A percentile compares a stretch with the other conserved stretches of the same genome.
Conservation (phyloP, 1,140 invertebrate species). For the Drosophila mauritiana region DNA sequence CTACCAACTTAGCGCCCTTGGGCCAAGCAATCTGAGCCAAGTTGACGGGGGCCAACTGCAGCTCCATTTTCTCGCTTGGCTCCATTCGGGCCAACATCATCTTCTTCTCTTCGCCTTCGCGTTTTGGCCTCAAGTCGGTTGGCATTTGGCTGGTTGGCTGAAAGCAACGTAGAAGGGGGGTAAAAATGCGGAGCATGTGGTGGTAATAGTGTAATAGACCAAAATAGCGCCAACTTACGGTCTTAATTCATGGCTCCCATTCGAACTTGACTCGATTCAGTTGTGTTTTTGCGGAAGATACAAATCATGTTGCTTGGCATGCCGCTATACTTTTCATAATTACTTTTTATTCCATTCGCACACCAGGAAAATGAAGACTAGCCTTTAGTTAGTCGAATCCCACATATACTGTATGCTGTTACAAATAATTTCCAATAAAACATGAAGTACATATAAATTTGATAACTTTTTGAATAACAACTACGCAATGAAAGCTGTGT, state of each 20-base stretch:
- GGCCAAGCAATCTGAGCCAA: constrained; percentile 64
- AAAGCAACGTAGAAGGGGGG: too few relatives aligned
- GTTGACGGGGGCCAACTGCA: constrained; percentile 5
- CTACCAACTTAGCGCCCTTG: constrained; percentile 70
- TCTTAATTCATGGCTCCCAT: constrained; percentile 10
- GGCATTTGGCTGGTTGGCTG: neutral
- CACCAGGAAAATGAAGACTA: neutral
- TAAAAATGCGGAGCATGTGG: neutral
- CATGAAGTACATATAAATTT: too few relatives aligned
- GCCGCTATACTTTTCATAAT: constrained; percentile 1
- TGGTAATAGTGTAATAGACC: constrained; percentile 18
- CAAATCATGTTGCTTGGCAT: constrained; percentile 16
- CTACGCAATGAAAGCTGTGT: too few relatives aligned
- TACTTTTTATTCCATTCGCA: constrained; percentile 1
- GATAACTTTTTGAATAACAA: too few relatives aligned
- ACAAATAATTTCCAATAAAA: too few relatives aligned
- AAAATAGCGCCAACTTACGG: constrained; percentile 19
- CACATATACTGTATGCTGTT: too few relatives aligned
- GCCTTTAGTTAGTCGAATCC: too few relatives aligned
- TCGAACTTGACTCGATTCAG: neutral
- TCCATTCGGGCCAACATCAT: constrained; percentile 9
- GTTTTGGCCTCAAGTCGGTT: neutral
- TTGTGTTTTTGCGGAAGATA: constrained; percentile 18
- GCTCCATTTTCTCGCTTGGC: neutral
- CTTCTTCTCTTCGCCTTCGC: neutral